A percentile compares a stretch with the other conserved stretches of the same genome.
These are phyloP conservation scores for Ochropleura plecta DNA, from an alignment of 2,888 invertebrate species.

Conservation along the genomic window DNA sequence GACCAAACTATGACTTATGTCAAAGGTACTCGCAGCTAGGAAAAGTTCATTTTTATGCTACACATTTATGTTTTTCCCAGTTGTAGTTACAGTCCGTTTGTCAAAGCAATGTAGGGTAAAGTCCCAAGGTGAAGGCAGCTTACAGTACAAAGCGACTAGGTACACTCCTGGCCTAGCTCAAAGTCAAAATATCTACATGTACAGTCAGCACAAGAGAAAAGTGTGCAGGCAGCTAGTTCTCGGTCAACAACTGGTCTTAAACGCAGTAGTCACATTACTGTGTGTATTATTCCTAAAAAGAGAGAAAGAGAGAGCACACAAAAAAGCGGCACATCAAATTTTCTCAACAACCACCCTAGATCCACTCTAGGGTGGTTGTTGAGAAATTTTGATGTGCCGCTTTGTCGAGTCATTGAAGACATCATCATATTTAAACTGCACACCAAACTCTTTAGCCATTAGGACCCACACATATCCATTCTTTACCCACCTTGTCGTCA, in stretches of 20 bases:
- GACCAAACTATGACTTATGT: background rate
- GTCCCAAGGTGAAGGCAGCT: slow-evolving; percentile 21
- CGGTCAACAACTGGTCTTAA: background rate
- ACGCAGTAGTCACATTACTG: background rate
- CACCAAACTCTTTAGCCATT: background rate
- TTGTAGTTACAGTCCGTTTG: background rate
- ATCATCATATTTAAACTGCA: background rate
- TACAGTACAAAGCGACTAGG: slow-evolving; percentile 5
- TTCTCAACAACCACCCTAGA: background rate
- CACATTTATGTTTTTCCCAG: slow-evolving; percentile 3
- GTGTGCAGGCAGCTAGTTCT: background rate
- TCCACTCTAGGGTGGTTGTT: too few relatives aligned
- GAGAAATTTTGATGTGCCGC: too few relatives aligned
- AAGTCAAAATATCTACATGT: slow-evolving; percentile 12
- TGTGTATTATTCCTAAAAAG: too few relatives aligned
- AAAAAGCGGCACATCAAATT: background rate
- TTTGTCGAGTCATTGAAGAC: background rate
- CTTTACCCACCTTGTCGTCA: background rate
- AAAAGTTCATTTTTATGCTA: background rate
- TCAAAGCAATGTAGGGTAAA: slow-evolving; percentile 26
- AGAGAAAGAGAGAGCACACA: too few relatives aligned
- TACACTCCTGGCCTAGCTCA: slow-evolving; percentile 4
- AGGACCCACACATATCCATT: background rate
- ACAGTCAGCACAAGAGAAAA: slow-evolving; percentile 2
- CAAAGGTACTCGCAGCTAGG: background rate